Conservation (phyloP, 2,113 vertebrate genomes). For the Diglossa brunneiventris region DNA sequence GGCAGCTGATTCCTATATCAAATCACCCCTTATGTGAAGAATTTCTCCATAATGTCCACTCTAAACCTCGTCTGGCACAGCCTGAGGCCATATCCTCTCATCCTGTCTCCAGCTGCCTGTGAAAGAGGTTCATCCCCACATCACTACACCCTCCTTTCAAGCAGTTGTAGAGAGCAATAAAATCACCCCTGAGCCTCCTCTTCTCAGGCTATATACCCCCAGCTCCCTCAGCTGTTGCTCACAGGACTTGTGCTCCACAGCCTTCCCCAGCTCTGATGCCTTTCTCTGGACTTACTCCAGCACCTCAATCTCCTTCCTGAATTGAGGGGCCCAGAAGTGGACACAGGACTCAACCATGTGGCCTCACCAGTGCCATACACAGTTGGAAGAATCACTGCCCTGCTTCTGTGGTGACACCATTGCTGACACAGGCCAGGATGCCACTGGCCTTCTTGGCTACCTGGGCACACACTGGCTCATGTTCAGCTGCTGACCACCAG, state of each 20-base stretch:
- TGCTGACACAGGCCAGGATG: not conserved
- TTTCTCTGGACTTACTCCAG: not conserved
- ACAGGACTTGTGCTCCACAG: not conserved
- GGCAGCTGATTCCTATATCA: not conserved
- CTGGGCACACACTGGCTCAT: not conserved
- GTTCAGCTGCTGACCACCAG: not conserved
- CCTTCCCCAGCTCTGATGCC: not conserved
- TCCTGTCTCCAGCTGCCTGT: not conserved
- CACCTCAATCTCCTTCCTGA: not conserved
- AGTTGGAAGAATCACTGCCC: not conserved
- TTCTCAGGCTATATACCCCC: not conserved
- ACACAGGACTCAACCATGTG: not conserved
- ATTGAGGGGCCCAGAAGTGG: not conserved
- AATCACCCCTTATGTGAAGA: not conserved
- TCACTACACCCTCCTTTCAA: not conserved
- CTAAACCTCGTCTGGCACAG: not conserved
- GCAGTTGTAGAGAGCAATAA: not conserved
- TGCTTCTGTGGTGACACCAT: not conserved
- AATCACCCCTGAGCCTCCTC: not conserved
- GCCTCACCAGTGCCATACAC: not conserved
- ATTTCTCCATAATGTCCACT: not conserved
- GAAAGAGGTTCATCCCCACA: not conserved
- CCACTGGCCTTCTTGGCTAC: not conserved
- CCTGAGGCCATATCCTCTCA: not conserved
- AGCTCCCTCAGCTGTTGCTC: not conserved